phyloP scores from a whole-genome alignment of 2,113 vertebrate genomes.

The Myrmecophaga tridactyla region DNA sequence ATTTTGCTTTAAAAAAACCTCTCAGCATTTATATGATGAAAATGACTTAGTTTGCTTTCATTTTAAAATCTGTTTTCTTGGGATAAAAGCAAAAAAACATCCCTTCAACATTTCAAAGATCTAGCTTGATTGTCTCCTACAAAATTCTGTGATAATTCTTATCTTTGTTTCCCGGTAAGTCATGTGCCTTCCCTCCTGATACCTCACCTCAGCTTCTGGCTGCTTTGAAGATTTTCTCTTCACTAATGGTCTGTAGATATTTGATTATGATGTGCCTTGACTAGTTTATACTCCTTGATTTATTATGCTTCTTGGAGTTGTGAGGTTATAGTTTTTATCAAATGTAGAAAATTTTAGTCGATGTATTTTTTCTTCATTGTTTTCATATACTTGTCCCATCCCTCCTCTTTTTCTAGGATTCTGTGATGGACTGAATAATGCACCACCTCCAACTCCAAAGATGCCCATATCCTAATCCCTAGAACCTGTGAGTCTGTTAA shows the following conservation, averaged over 20 bases:
- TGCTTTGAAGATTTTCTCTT: not conserved
- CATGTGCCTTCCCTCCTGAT: not conserved
- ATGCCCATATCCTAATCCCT: not conserved
- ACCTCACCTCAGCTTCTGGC: not conserved
- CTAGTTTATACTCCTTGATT: not conserved
- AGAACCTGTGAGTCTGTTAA: not conserved
- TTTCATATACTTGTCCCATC: not conserved
- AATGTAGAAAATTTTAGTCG: not conserved
- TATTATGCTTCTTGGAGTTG: not conserved
- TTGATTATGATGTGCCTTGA: not conserved
- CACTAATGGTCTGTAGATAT: not conserved
- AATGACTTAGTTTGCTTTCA: not conserved
- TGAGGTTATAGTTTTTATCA: not conserved
- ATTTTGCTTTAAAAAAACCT: not conserved
- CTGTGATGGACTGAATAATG: not conserved
- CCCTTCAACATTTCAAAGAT: not conserved
- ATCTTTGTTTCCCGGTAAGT: not conserved
- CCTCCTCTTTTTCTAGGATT: not conserved
- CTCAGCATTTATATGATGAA: not conserved
- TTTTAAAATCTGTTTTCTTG: not conserved
- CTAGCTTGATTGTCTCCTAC: not conserved
- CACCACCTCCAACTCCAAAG: not conserved
- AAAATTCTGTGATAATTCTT: not conserved
- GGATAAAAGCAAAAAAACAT: not conserved
- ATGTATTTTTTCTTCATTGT: not conserved